Conservation (phyloP, 2,888 invertebrate genomes). For the Drosophila acutilabella region DNA sequence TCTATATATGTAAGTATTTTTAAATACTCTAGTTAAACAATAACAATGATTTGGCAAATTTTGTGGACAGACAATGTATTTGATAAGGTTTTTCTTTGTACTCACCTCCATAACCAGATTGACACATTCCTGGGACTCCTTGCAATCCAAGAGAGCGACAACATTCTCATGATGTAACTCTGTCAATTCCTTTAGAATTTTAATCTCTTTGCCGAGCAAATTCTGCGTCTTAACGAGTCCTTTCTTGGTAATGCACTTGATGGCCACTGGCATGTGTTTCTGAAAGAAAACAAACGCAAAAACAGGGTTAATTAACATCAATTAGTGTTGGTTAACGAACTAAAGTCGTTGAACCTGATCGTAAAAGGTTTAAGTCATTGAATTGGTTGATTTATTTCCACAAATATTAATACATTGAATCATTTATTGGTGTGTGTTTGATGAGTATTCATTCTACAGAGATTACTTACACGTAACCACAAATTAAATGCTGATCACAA, state of each 20-base stretch:
- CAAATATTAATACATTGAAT: conserved; percentile 9
- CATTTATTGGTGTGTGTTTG: neutral
- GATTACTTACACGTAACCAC: conserved; percentile 1
- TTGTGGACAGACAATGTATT: conserved; percentile 3
- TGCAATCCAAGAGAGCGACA: conserved; percentile 98
- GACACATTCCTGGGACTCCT: conserved; percentile 97
- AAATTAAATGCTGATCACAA: conserved; percentile 20
- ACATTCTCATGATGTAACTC: conserved; percentile 99
- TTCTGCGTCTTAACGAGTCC: conserved; percentile 98
- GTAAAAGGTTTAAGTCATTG: conserved; percentile 9
- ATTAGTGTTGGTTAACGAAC: conserved; percentile 36
- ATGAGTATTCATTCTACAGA: neutral
- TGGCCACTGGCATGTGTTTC: conserved; percentile 96
- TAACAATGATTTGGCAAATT: conserved; percentile 35
- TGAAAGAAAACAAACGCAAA: conserved; percentile 83
- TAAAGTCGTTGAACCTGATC: conserved; percentile 46
- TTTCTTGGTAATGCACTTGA: conserved; percentile 99
- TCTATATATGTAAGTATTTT: conserved; percentile 3
- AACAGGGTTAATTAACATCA: conserved; percentile 42
- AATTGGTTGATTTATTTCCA: conserved; percentile 11
- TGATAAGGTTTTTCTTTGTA: conserved; percentile 38
- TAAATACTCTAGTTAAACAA: conserved; percentile 7
- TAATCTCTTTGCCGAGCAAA: conserved; percentile 98
- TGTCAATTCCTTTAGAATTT: conserved; percentile 98
- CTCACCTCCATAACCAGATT: conserved; percentile 99